Percentiles rank a stretch among this genome's conserved stretches.
phyloP scores from a whole-genome alignment of 1,140 invertebrate genomes.

The Fopius arisanus region DNA sequence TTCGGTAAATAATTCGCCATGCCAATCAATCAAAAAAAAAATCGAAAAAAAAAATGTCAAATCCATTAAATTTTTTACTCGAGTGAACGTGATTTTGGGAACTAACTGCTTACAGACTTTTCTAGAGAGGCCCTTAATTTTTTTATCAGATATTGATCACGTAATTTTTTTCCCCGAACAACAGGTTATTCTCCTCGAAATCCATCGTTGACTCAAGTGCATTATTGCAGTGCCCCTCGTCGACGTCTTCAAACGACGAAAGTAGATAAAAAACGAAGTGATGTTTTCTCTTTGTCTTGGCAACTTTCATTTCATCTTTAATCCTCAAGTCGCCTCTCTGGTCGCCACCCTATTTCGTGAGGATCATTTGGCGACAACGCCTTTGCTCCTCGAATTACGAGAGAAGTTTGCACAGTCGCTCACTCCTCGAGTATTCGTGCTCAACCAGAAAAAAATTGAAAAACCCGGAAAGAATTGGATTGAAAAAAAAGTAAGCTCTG shows the following conservation, averaged over 20 bases:
- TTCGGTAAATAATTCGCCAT: too few species aligned
- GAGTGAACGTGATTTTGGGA: too few species aligned
- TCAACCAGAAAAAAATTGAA: too few species aligned
- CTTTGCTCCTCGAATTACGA: conserved; percentile 6
- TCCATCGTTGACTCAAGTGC: background rate
- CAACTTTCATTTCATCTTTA: background rate
- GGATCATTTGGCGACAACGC: background rate
- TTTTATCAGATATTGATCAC: background rate
- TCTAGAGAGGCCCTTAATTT: too few species aligned
- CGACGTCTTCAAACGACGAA: background rate
- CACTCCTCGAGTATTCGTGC: background rate
- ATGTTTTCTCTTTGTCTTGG: background rate
- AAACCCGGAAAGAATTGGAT: too few species aligned
- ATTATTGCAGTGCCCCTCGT: background rate
- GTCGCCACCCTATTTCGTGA: background rate
- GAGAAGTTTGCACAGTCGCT: conserved; percentile 2
- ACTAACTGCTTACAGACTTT: too few species aligned
- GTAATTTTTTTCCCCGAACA: background rate
- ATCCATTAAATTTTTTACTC: too few species aligned
- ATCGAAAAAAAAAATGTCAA: too few species aligned
- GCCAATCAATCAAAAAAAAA: too few species aligned
- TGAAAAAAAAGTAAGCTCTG: too few species aligned
- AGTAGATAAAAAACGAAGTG: background rate
- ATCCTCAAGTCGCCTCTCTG: background rate
- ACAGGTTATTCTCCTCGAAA: background rate